Base-by-base conservation (phyloP, 2,113 vertebrate genomes). In the Anthoscopus minutus region DNA sequence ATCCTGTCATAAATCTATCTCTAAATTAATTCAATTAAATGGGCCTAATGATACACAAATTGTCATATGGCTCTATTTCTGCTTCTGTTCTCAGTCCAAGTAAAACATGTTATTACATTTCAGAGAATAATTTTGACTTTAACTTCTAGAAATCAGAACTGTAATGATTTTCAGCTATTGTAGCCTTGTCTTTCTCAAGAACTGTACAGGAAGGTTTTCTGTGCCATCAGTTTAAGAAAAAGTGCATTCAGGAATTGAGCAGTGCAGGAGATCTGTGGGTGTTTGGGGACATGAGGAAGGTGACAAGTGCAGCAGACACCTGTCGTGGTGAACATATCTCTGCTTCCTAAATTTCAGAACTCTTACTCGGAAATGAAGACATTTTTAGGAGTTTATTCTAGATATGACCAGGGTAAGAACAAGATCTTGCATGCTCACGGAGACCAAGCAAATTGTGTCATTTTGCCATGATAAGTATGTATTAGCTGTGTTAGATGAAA, bases 1-100 rank as follows among this genome's bases (percentile, higher is more conserved):
- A 92, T 88, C 84, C 91, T 93, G 50, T 38, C 57, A 22, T 93
- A 58, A 65, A 85, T 93, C 84, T 81, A 3, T 45, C 67, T 81
- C 70, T 47, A 86, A 92, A 87, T 78, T 51, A 92, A 85, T 82
- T 83, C 60, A 81, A 74, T 95, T 95, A 89, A 93, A 91, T 87
- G n/a, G 58, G 40, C 0, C 0, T 58, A 77, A 94, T 80, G 33
- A 53, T 67, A 81, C 19, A 81, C 65, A 88, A 88, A 88, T 76
- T 69, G 30, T 17, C n/a, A 7, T 81, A 69, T 48, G 33, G 40
- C 57, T 96, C 64, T 64, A 69, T 60, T 94, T 94, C 74, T 92
- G 42, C 67, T 86, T 83, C 93, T 94, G 71, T 89, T 89, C 71
- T 94, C 77, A 65, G 73, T 76, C 74, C 35, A 77, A 82, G 16